phyloP scores from a whole-genome alignment of 92 coral and sea anemone species.

The Scolanthus callimorphus region DNA sequence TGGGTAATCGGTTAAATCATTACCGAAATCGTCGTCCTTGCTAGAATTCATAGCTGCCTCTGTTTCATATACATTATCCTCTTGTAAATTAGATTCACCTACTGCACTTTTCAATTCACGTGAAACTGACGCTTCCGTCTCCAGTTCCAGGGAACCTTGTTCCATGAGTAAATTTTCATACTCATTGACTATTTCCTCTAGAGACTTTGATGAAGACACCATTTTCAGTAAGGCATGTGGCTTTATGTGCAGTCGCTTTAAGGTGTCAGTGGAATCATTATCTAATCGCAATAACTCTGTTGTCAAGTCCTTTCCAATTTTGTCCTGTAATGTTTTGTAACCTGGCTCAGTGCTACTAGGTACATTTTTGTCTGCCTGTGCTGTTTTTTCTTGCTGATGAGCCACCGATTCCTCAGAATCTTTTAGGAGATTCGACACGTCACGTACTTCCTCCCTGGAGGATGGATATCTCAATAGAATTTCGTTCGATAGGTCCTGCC shows the following conservation, averaged over 20 bases:
- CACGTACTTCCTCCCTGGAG: not conserved
- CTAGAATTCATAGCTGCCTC: not conserved
- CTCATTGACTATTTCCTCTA: constrained; percentile 40
- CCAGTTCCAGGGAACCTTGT: constrained; percentile 16
- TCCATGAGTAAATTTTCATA: constrained; percentile 35
- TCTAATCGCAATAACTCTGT: constrained; percentile 21
- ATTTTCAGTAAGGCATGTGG: constrained; percentile 36
- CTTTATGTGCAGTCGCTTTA: constrained; percentile 5
- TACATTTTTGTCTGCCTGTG: too few species aligned
- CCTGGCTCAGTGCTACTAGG: too few species aligned
- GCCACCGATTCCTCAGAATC: not conserved
- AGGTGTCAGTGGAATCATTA: constrained; percentile 7
- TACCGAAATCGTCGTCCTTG: not conserved
- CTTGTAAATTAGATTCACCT: constrained; percentile 4
- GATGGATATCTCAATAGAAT: constrained; percentile 18
- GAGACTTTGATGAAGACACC: constrained; percentile 28
- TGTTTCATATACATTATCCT: not conserved
- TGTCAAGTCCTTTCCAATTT: constrained; percentile 32
- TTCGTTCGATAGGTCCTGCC: constrained; percentile 27
- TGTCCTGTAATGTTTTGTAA: constrained; percentile 17
- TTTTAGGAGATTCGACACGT: too few species aligned
- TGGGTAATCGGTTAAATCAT: not conserved
- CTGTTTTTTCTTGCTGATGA: not conserved
- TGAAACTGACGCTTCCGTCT: constrained; percentile 22
- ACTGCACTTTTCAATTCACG: constrained; percentile 19